Conservation (phyloP, 2,888 invertebrate species). For the Eupithecia abbreviata region DNA sequence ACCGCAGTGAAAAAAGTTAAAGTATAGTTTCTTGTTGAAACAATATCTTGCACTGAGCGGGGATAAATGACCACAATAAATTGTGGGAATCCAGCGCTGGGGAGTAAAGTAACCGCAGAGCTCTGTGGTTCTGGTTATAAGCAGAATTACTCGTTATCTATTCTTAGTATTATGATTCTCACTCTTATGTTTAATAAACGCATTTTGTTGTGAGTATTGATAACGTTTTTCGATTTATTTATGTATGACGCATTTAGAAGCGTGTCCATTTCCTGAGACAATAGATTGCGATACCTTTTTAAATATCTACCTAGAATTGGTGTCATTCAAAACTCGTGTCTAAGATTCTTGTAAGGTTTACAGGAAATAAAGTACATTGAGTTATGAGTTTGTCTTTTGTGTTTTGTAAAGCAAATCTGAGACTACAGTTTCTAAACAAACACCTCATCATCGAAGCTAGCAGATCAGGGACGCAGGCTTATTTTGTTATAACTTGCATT, state of each 20-base stretch:
- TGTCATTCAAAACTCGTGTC: background rate
- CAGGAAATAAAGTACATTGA: too few species aligned
- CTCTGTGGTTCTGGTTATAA: conserved; percentile 1
- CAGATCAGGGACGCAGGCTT: conserved; percentile 28
- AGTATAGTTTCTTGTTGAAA: conserved; percentile 6
- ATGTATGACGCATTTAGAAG: conserved; percentile 1
- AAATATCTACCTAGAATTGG: background rate
- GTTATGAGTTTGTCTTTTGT: too few species aligned
- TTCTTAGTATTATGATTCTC: conserved; percentile 3
- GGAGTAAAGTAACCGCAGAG: background rate
- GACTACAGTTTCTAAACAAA: background rate
- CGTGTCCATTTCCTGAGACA: background rate
- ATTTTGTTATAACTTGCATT: conserved; percentile 31
- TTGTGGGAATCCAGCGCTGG: conserved; percentile 22
- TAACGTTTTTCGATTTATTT: background rate
- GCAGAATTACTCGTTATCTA: background rate
- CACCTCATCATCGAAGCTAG: conserved; percentile 30
- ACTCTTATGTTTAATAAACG: background rate
- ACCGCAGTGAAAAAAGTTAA: background rate
- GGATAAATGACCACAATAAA: conserved; percentile 23
- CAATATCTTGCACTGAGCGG: conserved; percentile 15
- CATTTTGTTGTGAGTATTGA: background rate
- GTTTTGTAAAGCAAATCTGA: background rate
- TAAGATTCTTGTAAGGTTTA: too few species aligned
- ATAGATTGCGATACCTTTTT: background rate